A percentile compares a stretch with the other conserved stretches of the same genome.
These are phyloP conservation scores for Petrocephalus zakoni DNA, from an alignment of 2,113 vertebrate species.

Conservation along the genomic window DNA sequence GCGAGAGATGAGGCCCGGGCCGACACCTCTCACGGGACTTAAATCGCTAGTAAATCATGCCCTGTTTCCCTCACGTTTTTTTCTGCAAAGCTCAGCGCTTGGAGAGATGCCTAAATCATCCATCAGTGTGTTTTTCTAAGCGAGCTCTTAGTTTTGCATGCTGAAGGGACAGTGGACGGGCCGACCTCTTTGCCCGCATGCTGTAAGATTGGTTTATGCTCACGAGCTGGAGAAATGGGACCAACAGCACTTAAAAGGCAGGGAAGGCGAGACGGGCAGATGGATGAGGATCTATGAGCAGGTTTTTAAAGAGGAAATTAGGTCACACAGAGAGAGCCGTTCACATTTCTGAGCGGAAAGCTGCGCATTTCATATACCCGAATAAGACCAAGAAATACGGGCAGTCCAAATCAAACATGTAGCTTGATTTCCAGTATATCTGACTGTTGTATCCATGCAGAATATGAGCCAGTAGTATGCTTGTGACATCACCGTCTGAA, in stretches of 20 bases:
- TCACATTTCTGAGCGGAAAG: background rate
- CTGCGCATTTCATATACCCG: background rate
- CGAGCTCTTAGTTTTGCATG: background rate
- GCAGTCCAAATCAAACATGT: background rate
- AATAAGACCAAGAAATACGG: background rate
- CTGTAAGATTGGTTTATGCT: background rate
- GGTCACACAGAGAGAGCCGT: background rate
- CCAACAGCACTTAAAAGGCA: background rate
- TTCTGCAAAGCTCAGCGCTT: slow-evolving; percentile 70
- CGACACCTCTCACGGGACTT: slow-evolving; percentile 69
- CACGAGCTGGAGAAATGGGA: background rate
- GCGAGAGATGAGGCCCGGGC: slow-evolving; percentile 57
- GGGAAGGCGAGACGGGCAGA: background rate
- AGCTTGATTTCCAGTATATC: background rate
- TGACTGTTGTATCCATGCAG: background rate
- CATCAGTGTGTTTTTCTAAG: slow-evolving; percentile 42
- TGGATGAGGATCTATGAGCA: background rate
- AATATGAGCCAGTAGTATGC: background rate
- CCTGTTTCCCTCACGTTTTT: slow-evolving; percentile 58
- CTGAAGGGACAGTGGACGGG: slow-evolving; percentile 32
- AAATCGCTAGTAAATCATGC: slow-evolving; percentile 73
- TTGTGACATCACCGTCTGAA: background rate
- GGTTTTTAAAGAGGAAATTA: background rate
- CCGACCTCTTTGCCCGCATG: slow-evolving; percentile 31
- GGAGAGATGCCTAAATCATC: slow-evolving; percentile 66